These are phyloP conservation scores for Xestia ashworthii DNA, from an alignment of 2,888 invertebrate genomes.

Conservation along the genomic window DNA sequence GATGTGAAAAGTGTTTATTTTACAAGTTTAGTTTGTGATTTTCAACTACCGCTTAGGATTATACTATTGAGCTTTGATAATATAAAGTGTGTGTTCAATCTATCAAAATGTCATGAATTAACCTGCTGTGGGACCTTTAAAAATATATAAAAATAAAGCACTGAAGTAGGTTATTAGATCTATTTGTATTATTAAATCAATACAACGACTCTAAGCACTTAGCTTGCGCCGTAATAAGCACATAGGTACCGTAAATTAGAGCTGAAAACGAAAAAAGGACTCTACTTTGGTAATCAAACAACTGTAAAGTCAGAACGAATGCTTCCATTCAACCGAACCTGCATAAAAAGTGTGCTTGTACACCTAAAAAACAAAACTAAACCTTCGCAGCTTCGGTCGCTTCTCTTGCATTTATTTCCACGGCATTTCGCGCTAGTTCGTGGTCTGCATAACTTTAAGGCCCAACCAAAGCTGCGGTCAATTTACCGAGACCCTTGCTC, in stretches of 20 bases:
- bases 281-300: no score
- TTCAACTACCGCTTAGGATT: slow-evolving; percentile 26
- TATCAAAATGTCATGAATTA: background rate
- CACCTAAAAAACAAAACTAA: slow-evolving; percentile 20
- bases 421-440: slow-evolving; percentile 44
- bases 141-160: background rate
- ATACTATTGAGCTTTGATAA: slow-evolving; percentile 26
- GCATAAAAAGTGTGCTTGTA: background rate
- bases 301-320: background rate
- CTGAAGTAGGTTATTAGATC: background rate
- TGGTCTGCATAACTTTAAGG: slow-evolving; percentile 54
- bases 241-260: background rate
- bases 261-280: background rate
- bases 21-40: slow-evolving; percentile 51
- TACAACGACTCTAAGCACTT: no score
- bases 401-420: slow-evolving; percentile 46
- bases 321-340: background rate
- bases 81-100: background rate
- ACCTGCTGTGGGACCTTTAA: background rate
- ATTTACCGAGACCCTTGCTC: slow-evolving; percentile 36
- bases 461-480: slow-evolving; percentile 54
- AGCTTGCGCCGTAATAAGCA: background rate
- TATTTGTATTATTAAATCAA: background rate
- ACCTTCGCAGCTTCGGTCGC: slow-evolving; percentile 1
- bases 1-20: slow-evolving; percentile 59